Evolutionary conservation across 2,797 vertebrate genomes (phyloP).

Genomic region (Arrhamphus sclerolepis): DNA sequence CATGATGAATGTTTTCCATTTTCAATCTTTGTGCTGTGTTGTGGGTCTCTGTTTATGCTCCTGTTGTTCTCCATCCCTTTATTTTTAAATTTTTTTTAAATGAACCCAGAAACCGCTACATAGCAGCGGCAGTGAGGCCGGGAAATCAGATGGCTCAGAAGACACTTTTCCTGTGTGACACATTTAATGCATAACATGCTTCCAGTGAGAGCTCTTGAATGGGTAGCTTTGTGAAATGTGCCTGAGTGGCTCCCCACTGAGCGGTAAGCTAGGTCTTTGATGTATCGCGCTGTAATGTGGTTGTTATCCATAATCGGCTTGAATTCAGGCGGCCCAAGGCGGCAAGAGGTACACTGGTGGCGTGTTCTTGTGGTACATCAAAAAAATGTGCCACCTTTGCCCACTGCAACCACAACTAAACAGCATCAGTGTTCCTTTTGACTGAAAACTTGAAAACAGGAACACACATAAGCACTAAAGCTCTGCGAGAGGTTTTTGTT

Average conservation of each 20-base stretch:
- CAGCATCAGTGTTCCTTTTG: conserved; percentile 27
- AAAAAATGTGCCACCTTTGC: conserved; percentile 46
- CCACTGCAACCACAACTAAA: conserved; percentile 53
- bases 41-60: conserved; percentile 22
- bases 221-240: conserved; percentile 94
- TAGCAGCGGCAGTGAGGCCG: conserved; percentile 49
- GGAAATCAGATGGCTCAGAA: conserved; percentile 90
- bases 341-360: conserved; percentile 90
- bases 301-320: conserved; percentile 99
- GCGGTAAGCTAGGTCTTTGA: conserved; percentile 92
- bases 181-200: conserved; percentile 96
- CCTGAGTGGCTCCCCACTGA: conserved; percentile 95
- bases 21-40: conserved; percentile 29
- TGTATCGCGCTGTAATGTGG: conserved; percentile 92
- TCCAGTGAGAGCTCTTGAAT: conserved; percentile 90
- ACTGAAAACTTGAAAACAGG: conserved; percentile 26
- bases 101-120: conserved; percentile 53
- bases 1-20: conserved; percentile 13
- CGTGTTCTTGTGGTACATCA: conserved; percentile 78
- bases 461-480: conserved; percentile 28
- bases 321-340: conserved; percentile 88
- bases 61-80: conserved; percentile 29
- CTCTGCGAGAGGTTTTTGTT: conserved; percentile 27
- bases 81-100: conserved; percentile 38
- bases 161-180: conserved; percentile 93